Evolutionary conservation across 1,140 invertebrate species (phyloP).

Genomic region (Eriosoma lanigerum): DNA sequence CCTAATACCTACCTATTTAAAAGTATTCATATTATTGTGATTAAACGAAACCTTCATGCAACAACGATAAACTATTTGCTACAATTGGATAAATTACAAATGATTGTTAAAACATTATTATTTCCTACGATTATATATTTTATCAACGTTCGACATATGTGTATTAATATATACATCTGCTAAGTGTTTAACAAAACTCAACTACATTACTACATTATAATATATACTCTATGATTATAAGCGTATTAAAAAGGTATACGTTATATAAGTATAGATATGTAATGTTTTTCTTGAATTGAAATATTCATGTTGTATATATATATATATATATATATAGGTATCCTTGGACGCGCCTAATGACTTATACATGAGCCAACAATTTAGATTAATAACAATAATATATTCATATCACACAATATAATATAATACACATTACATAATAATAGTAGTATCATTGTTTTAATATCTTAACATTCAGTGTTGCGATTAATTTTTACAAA

Average conservation of each 20-base stretch:
- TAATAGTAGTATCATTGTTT: conserved; percentile 5
- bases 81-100: conserved; percentile 27
- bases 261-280: neutral
- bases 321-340: neutral
- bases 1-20: neutral
- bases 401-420: too few relatives aligned
- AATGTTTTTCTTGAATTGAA: conserved; percentile 8
- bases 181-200: conserved; percentile 1
- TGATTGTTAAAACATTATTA: neutral
- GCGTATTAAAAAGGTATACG: neutral
- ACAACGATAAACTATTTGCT: neutral
- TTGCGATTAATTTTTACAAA: conserved; percentile 13
- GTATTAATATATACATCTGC: neutral
- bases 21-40: neutral
- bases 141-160: conserved; percentile 11
- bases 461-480: neutral
- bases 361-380: neutral
- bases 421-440: neutral
- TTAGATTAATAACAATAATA: conserved; percentile 20
- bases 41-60: neutral
- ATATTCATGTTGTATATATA: neutral
- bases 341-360: conserved; percentile 40
- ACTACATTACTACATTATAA: too few relatives aligned
- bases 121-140: neutral
- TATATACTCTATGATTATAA: conserved; percentile 20